Evolutionary conservation across 2,113 vertebrate genomes (phyloP), one percentile per base, ranked within the genome.

Genomic region (Haemorhous mexicanus): DNA sequence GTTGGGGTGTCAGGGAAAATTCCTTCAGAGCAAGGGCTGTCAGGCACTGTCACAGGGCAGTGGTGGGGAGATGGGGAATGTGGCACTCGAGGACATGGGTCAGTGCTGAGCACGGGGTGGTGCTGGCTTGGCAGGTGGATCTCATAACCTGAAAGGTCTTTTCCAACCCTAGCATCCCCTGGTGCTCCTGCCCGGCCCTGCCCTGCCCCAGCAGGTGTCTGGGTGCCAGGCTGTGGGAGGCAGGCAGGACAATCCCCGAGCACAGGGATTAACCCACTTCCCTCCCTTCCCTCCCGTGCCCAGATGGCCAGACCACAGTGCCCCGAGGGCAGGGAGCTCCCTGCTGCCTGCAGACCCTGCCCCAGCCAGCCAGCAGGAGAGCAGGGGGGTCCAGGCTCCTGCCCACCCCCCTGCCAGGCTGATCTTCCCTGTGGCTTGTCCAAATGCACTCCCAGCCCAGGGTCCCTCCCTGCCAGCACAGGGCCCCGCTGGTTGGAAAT

Each of bases 241-340:
- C 32, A 52, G 55, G 83, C 39, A 0, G 1, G 63, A 44, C 72
- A 81, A 61, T 76, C 84, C 56, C 52, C 1, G 33, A 37, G 69
- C 62, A 0, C 37, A 3, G 74, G 93, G 87, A 96, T 95, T 88
- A 93, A 88, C 94, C 94, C 93, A 87, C 23, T 94, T 95, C 91
- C 91, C 10, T 13, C 2, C 30, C 52, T 4, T 43, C 41, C 41
- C 41, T 43, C 41, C 41, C 16, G 0, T 50, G 86, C 87, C 72
- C 74, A 46, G 56, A 73, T 35, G 84, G 93, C 68, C 86, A 30
- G 55, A n/a, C 8, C 20, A 13, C 58, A 5, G 87, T 41, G 28
- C 15, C n/a, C 22, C 58, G 10, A 26, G 58, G 58, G 58, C 58
- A 16, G n/a, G 49, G 61, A 18, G 58, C 35, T 26, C 30, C 53